Evolutionary conservation across 2,113 vertebrate genomes (phyloP), one percentile per base, ranked within the genome.

Genomic region (Tachysurus fulvidraco): DNA sequence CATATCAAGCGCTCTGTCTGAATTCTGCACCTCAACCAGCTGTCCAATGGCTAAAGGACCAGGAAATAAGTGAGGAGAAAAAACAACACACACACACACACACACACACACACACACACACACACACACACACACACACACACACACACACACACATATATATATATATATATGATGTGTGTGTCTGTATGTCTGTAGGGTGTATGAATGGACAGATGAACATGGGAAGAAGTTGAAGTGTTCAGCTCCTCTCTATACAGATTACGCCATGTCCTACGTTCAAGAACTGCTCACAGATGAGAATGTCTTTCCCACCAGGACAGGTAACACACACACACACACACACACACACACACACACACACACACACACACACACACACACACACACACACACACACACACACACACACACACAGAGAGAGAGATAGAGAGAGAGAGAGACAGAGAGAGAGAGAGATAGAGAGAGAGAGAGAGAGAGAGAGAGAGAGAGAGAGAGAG

Each of bases 201-300:
- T 94, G 83, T 96, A 95, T 88, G 88, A 93, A 84, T 96, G 95
- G 95, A 95, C 88, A 0, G 95, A 96, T n/a, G 95, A 96, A 59
- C 93, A 95, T 2, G 95, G 95, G 79, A 95, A 93, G 90, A 96
- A 95, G 92, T 85, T 95, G 79, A 96, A 95, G 88, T 96, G 95
- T 88, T 95, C 95, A 0, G 95, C 94, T 55, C 95, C 95, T 0
- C 93, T 95, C 52, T 96, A 96, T 92, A 94, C 93, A 16, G 95
- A 96, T 92, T 96, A 95, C 1, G 93, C 95, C 91, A 94, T 96
- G 95, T 96, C 94, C 11, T 96, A 96, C 92, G 94, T 96, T 86
- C 95, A 96, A 87, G 95, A 95, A 28, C 92, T 96, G 0, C 91
- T 96, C 80, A 94, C 93, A 30, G 95, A 96, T 81, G 95, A 96